Evolutionary conservation across 2,113 vertebrate genomes (phyloP).

Genomic region (Coregonus clupeaformis): DNA sequence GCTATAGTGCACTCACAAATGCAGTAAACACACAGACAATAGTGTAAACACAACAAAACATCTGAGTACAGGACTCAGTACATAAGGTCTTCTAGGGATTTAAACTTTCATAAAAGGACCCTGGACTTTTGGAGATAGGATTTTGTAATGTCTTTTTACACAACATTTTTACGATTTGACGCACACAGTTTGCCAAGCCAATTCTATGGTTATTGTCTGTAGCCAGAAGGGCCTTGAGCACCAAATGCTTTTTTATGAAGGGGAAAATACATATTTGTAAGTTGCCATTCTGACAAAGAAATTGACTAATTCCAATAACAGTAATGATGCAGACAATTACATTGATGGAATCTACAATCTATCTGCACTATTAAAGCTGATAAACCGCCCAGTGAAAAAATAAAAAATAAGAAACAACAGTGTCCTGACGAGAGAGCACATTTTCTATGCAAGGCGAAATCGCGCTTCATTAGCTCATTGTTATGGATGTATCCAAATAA

Average conservation of each 20-base stretch:
- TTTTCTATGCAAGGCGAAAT: too few species aligned
- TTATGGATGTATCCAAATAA: too few species aligned
- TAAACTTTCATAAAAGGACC: background rate
- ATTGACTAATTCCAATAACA: too few species aligned
- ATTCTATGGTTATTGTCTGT: background rate
- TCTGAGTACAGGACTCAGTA: slow-evolving; percentile 22
- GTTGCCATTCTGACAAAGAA: too few species aligned
- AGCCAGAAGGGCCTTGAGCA: background rate
- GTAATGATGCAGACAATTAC: too few species aligned
- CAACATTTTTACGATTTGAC: background rate
- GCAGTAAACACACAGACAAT: slow-evolving; percentile 40
- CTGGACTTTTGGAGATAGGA: background rate
- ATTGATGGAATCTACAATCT: too few species aligned
- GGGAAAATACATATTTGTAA: background rate
- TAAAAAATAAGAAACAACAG: background rate
- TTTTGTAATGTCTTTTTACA: background rate
- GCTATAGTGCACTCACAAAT: slow-evolving; percentile 29
- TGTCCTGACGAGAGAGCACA: too few species aligned
- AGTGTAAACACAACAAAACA: slow-evolving; percentile 25
- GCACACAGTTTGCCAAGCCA: background rate
- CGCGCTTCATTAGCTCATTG: too few species aligned
- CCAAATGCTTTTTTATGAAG: background rate
- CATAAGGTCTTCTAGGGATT: background rate
- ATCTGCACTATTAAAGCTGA: too few species aligned
- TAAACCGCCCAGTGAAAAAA: background rate